These are phyloP conservation scores for Rhea americana DNA, from an alignment of 2,113 vertebrate species.

Conservation along the genomic window DNA sequence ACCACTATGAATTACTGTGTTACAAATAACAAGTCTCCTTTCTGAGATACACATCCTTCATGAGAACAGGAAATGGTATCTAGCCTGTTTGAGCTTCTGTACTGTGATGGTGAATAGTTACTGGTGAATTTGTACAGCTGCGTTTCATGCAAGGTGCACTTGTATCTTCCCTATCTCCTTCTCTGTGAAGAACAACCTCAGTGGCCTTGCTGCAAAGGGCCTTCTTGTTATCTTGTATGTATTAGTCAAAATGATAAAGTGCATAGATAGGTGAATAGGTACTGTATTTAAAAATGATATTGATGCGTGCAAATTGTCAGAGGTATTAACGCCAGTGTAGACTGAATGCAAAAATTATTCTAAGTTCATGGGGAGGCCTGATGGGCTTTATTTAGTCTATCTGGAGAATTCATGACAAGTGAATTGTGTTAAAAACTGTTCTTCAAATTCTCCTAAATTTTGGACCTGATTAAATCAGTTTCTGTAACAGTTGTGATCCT, in stretches of 20 bases:
- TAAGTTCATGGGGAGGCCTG: neutral
- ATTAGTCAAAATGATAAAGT: neutral
- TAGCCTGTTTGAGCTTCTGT: neutral
- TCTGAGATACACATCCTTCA: neutral
- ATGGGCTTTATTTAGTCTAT: neutral
- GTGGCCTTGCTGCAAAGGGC: neutral
- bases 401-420: neutral
- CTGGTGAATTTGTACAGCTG: neutral
- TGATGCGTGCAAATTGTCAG: neutral
- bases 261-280: neutral
- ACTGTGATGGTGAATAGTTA: too few relatives aligned
- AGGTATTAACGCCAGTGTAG: neutral
- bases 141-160: rapidly evolving
- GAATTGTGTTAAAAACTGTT: neutral
- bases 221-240: neutral
- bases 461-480: neutral
- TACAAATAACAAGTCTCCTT: neutral
- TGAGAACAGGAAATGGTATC: neutral
- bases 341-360: neutral
- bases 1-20: neutral
- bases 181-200: neutral
- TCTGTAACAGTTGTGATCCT: neutral
- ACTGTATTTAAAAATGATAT: neutral
- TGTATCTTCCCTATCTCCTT: neutral
- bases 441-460: neutral